These are phyloP conservation scores for Coreoperca whiteheadi DNA, from an alignment of 2,113 vertebrate genomes.

Conservation along the genomic window DNA sequence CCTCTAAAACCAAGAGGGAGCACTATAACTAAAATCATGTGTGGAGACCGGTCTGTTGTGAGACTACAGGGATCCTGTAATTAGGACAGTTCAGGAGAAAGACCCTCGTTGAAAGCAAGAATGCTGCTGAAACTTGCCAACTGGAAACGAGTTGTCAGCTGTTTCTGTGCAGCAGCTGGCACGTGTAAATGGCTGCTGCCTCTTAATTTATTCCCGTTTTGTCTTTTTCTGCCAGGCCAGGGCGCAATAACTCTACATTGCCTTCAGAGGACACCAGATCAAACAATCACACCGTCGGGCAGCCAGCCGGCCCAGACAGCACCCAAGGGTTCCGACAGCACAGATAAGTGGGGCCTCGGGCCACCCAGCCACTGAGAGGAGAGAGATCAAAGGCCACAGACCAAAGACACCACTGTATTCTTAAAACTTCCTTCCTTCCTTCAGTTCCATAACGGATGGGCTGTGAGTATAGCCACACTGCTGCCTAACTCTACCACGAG, in stretches of 20 bases:
- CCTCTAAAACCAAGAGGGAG: neutral
- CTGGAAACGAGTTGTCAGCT: neutral
- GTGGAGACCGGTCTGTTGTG: neutral
- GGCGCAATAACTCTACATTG: constrained; percentile 87
- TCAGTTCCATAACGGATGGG: constrained; percentile 51
- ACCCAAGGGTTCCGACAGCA: constrained; percentile 95
- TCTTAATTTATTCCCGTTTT: constrained; percentile 26
- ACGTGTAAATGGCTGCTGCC: neutral
- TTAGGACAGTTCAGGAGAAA: neutral
- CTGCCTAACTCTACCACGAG: constrained; percentile 37
- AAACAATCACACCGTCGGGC: constrained; percentile 92
- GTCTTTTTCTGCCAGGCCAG: constrained; percentile 81
- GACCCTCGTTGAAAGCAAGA: neutral
- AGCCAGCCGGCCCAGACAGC: constrained; percentile 94
- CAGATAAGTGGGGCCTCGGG: constrained; percentile 88
- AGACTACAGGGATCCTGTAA: constrained; percentile 7
- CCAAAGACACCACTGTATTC: constrained; percentile 57
- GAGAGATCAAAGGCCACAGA: constrained; percentile 47
- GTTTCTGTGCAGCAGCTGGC: constrained; percentile 20
- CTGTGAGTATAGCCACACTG: neutral
- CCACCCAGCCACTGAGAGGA: constrained; percentile 47
- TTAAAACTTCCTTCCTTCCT: constrained; percentile 56
- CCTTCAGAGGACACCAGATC: constrained; percentile 89
- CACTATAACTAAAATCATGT: neutral
- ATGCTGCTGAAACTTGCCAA: constrained; percentile 13